Conservation (phyloP, 2,888 invertebrate genomes). For the Electrophaes corylata region DNA sequence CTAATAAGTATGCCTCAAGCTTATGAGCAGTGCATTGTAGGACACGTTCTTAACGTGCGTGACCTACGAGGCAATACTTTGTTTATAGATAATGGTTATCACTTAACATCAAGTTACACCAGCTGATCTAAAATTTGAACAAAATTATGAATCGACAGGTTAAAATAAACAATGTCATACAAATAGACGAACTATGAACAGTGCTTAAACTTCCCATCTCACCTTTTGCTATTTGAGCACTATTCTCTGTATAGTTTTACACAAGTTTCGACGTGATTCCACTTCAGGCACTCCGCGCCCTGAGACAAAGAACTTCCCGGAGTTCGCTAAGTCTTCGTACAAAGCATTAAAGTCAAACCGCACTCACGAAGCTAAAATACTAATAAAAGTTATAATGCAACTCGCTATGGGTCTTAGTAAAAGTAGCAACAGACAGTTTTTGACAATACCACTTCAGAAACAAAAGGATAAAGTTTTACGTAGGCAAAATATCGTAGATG, state of each 20-base stretch:
- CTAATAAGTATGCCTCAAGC: too few relatives aligned
- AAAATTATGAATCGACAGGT: neutral
- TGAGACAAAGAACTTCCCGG: conserved; percentile 54
- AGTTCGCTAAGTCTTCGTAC: conserved; percentile 60
- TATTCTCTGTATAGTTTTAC: conserved; percentile 44
- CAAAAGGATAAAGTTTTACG: neutral
- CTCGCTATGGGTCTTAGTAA: neutral
- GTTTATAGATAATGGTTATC: too few relatives aligned
- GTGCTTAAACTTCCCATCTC: conserved; percentile 18
- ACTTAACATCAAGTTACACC: too few relatives aligned
- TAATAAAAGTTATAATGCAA: conserved; percentile 55
- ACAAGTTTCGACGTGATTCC: conserved; percentile 49
- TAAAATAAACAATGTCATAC: conserved; percentile 8
- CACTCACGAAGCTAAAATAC: conserved; percentile 55
- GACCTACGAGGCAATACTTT: too few relatives aligned
- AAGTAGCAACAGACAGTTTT: neutral
- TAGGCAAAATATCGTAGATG: too few relatives aligned
- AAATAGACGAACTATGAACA: conserved; percentile 11
- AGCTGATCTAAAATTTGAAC: too few relatives aligned
- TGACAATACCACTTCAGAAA: neutral
- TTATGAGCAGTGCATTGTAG: too few relatives aligned
- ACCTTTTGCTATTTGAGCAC: conserved; percentile 27
- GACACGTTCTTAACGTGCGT: too few relatives aligned
- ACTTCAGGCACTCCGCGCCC: conserved; percentile 41
- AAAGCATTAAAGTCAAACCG: conserved; percentile 59